Evolutionary conservation across 2,888 invertebrate genomes (phyloP), one percentile per base, ranked within the genome.

Genomic region (Antheraea yamamai): DNA sequence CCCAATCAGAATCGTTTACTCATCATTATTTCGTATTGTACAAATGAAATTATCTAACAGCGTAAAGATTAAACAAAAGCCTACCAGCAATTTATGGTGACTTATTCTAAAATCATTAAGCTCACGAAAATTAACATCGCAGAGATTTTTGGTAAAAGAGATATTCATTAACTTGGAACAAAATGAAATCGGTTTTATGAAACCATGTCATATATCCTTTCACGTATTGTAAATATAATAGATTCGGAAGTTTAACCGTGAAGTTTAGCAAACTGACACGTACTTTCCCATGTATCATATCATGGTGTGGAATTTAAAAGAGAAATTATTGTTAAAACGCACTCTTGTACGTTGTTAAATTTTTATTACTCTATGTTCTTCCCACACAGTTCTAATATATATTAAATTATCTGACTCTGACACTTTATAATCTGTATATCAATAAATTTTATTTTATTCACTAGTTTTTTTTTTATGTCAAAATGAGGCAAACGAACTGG

Each of bases 221-320:
- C 64, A 30, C 64, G 30, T 30, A 66, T 66, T 66, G 64, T 66
- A 26, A 66, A 66, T 66, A 66, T 66, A 16, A 30, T 66, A 30
- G 64, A 39, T 39, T 70, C n/a, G 70, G 70, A n/a, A n/a, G 70
- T 39, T 39, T 35, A 35, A 39, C 68, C 18, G 68, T 68, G 68
- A 68, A 39, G 39, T 70, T 70, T 70, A 39, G 35, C 70, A 70
- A 39, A 70, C 39, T 39, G 35, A n/a, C 20, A 70, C 70, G 39
- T 70, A 70, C 70, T 70, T 70, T 70, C 70, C 70, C 70, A 70
- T 70, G 39, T 39, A 70, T 70, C 7, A 70, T 70, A 35, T 20
- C 39, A n/a, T 2, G 47, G 35, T 70, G 70, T 39, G 70, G 70
- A 70, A 70, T 70, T 70, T 70, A 20, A 20, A 70, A 70, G 70